phyloP scores from a whole-genome alignment of 2,888 invertebrate species.

The Trachelus troglodyta region DNA sequence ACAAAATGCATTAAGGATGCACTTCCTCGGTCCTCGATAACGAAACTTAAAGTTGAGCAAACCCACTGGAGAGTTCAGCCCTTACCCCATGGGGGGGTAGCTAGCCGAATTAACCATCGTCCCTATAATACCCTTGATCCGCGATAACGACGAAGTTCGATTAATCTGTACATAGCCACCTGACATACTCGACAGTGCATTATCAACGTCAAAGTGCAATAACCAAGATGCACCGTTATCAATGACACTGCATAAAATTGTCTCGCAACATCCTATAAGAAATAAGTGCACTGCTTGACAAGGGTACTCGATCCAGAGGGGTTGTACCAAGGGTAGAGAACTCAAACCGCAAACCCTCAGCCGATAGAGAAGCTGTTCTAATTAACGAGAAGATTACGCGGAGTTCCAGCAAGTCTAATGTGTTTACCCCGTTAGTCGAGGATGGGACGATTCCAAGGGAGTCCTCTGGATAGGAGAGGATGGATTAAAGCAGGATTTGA shows the following conservation, averaged over 20 bases:
- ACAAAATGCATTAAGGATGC: not conserved
- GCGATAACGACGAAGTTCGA: not conserved
- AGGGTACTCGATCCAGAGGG: not conserved
- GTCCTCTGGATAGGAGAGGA: not conserved
- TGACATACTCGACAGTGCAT: not conserved
- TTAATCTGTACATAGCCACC: not conserved
- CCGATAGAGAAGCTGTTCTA: not conserved
- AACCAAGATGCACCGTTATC: not conserved
- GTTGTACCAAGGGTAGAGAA: not conserved
- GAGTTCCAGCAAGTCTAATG: constrained; percentile 1
- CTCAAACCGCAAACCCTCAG: not conserved
- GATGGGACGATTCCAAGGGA: not conserved
- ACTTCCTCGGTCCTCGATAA: not conserved
- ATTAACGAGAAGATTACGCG: constrained; percentile 6
- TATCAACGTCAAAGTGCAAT: not conserved
- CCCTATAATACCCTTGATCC: not conserved
- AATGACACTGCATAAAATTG: not conserved
- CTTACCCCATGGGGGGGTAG: not conserved
- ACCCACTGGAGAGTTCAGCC: not conserved
- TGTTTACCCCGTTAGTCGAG: constrained; percentile 5
- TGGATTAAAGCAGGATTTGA: constrained; percentile 1
- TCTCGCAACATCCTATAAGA: not conserved
- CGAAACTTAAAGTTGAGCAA: not conserved
- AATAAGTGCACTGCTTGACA: not conserved
- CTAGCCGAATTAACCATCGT: not conserved